Evolutionary conservation across 2,888 invertebrate genomes (phyloP).

Genomic region (Apodemia mormo): DNA sequence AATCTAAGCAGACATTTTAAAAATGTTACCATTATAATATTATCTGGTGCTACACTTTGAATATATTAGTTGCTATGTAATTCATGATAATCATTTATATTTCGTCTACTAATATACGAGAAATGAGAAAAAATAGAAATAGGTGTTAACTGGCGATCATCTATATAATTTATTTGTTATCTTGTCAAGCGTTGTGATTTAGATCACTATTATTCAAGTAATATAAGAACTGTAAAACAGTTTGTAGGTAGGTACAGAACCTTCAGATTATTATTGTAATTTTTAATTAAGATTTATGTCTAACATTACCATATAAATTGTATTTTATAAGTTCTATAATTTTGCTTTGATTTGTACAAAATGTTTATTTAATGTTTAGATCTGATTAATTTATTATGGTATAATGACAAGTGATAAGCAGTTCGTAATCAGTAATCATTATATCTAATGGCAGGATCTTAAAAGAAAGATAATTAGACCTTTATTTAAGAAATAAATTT

Average conservation of each 20-base stretch:
- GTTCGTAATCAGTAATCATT: neutral
- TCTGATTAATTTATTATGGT: slow-evolving; percentile 64
- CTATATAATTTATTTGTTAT: slow-evolving; percentile 44
- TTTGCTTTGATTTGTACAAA: slow-evolving; percentile 80
- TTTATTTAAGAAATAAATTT: neutral
- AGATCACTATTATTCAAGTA: slow-evolving; percentile 53
- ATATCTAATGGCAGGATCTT: neutral
- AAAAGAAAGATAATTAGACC: neutral
- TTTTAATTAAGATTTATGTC: slow-evolving; percentile 61
- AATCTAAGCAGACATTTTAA: neutral
- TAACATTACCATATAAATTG: slow-evolving; percentile 69
- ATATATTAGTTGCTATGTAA: neutral
- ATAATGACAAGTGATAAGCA: slow-evolving; percentile 43
- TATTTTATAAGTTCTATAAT: slow-evolving; percentile 70
- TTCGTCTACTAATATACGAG: slow-evolving; percentile 3
- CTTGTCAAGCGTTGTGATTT: slow-evolving; percentile 62
- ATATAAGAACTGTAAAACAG: slow-evolving; percentile 65
- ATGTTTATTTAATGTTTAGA: slow-evolving; percentile 61
- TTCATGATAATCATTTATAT: slow-evolving; percentile 4
- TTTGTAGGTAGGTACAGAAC: slow-evolving; percentile 68
- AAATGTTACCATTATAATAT: neutral
- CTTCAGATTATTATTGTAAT: slow-evolving; percentile 61
- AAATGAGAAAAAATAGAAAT: neutral
- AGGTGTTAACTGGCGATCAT: neutral
- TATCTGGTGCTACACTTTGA: neutral